Percentiles rank a stretch among this genome's conserved stretches.
Conservation (phyloP, 2,888 invertebrate genomes). For the Tinea pellionella region DNA sequence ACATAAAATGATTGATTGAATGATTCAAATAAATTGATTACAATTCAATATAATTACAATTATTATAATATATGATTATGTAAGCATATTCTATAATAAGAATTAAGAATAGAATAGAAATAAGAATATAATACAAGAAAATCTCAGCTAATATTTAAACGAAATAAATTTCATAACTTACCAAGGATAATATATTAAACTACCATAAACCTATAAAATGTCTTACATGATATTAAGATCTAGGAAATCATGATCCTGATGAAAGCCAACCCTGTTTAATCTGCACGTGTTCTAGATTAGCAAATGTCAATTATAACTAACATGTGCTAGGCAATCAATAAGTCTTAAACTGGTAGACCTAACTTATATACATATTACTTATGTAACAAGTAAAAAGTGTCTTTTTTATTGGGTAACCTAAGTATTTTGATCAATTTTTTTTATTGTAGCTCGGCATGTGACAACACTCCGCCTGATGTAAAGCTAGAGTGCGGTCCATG, state of each 20-base stretch:
- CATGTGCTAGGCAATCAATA: slow-evolving; percentile 1
- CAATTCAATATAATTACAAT: too few species aligned
- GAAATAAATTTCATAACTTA: too few species aligned
- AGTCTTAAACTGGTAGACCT: background rate
- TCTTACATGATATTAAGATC: background rate
- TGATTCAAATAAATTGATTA: too few species aligned
- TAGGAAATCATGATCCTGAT: slow-evolving; percentile 1
- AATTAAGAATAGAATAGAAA: background rate
- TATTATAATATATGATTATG: background rate
- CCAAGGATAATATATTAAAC: background rate
- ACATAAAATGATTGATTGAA: too few species aligned
- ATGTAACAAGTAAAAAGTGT: background rate
- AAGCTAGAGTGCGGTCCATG: too few species aligned
- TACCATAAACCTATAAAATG: background rate
- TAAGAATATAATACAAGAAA: background rate
- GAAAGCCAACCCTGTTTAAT: slow-evolving; percentile 3
- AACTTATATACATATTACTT: background rate
- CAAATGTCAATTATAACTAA: background rate
- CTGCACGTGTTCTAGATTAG: slow-evolving; percentile 1
- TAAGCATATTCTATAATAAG: background rate
- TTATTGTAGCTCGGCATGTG: too few species aligned
- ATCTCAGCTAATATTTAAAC: background rate
- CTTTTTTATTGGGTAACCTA: too few species aligned
- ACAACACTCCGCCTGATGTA: too few species aligned
- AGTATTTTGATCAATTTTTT: too few species aligned